Conservation (phyloP, 2,797 vertebrate species). For the Oreortyx pictus region DNA sequence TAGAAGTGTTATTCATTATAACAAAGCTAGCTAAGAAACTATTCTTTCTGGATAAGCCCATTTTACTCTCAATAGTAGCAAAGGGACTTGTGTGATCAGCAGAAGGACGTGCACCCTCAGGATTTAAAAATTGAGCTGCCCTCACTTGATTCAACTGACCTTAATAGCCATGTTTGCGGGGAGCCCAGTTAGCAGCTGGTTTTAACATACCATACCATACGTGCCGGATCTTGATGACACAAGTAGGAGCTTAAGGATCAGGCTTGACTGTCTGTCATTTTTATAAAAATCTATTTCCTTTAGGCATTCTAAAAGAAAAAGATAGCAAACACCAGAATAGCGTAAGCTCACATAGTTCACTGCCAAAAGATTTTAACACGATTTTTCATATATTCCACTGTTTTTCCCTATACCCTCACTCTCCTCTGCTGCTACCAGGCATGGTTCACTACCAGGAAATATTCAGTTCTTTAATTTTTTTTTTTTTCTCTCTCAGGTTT, state of each 20-base stretch:
- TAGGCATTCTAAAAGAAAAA: slow-evolving; percentile 15
- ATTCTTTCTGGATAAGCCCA: background rate
- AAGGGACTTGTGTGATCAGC: background rate
- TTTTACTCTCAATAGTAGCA: background rate
- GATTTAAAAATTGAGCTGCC: slow-evolving; percentile 13
- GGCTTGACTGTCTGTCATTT: background rate
- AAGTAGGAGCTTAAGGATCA: background rate
- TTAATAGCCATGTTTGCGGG: background rate
- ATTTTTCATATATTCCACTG: background rate
- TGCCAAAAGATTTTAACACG: background rate
- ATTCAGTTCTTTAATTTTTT: background rate
- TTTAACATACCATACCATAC: slow-evolving; percentile 15
- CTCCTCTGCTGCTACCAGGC: accelerated
- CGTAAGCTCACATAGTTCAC: background rate
- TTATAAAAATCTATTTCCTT: background rate
- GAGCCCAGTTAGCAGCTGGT: slow-evolving; percentile 38
- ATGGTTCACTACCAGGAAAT: background rate
- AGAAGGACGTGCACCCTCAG: background rate
- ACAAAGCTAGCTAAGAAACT: background rate
- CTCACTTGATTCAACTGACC: slow-evolving; percentile 32
- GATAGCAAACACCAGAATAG: background rate
- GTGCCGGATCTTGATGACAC: slow-evolving; percentile 6
- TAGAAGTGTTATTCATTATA: background rate
- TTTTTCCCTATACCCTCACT: background rate
- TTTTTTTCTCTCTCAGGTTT: no score